A percentile compares a stretch with the other conserved stretches of the same genome.
Conservation (phyloP, 1,140 invertebrate genomes). For the Patella vulgata region DNA sequence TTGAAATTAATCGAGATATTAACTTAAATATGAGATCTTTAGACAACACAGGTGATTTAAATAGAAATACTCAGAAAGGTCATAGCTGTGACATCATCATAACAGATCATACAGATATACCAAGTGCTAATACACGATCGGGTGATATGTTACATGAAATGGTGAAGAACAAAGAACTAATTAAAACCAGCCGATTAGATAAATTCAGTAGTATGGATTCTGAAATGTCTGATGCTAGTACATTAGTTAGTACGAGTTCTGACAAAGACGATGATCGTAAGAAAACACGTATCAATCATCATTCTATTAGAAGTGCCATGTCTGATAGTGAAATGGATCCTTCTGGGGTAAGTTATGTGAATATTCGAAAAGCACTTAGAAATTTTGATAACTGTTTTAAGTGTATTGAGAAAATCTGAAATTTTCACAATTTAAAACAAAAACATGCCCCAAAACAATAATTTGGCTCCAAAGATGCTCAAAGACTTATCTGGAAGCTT, state of each 20-base stretch:
- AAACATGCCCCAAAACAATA: no score
- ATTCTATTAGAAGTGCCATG: conserved; percentile 85
- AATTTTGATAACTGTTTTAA: no score
- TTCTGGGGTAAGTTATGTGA: conserved; percentile 13
- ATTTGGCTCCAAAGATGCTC: no score
- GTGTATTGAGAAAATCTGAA: no score
- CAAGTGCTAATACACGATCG: conserved; percentile 27
- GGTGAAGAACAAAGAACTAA: conserved; percentile 64
- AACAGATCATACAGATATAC: conserved; percentile 30
- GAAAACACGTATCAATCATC: conserved; percentile 67
- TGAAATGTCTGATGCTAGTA: conserved; percentile 76
- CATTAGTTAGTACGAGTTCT: conserved; percentile 53
- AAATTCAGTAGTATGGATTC: conserved; percentile 89
- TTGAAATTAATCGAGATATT: conserved; percentile 45
- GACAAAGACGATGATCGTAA: conserved; percentile 43
- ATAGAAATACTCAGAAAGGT: conserved; percentile 15
- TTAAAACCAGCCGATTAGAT: conserved; percentile 77
- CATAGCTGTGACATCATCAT: conserved; percentile 59
- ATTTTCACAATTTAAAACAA: no score
- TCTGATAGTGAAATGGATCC: conserved; percentile 91
- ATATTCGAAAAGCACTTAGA: no score
- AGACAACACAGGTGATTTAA: conserved; percentile 7
- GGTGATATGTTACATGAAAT: conserved; percentile 63
- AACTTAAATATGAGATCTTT: no score
- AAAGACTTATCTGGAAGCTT: no score